Evolutionary conservation across 2,888 invertebrate species (phyloP), one percentile per base, ranked within the genome.

Genomic region (Lepas anatifera): DNA sequence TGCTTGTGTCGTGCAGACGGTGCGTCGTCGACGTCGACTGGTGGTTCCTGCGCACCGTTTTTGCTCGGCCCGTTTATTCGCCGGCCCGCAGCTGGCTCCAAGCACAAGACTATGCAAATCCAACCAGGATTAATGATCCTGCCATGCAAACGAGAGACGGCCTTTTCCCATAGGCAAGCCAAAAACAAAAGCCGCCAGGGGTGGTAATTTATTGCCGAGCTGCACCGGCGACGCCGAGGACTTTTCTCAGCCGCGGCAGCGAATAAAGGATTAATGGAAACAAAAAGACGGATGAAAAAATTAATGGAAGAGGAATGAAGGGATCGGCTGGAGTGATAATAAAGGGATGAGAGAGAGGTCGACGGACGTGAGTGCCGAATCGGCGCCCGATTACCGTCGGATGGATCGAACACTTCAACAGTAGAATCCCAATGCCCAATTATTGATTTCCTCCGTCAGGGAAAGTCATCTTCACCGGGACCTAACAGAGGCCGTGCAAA

Each of bases 101-200:
- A 32, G 58, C 58, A 58, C 58, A 58, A 58, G 58, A 58, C 58
- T 58, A 58, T 58, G 58, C 58, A 58, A 58, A 58, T 58, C 35
- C 58, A 4, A 18, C 8, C 22, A 2, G 3, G 35, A 58, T 58
- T 35, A 58, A 58, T 58, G 35, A 35, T 35, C n/a, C 22, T 35
- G 18, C 58, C 58, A 58, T 58, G 58, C 58, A 35, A 58, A 58
- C 58, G 18, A 58, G 58, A 32, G 8, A n/a, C 58, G 32, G 32
- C 58, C 58, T 58, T 32, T 58, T 58, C 58, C 58, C 58, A 58
- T 58, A 58, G 58, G 58, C 58, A 32, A 18, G 58, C 58, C 58
- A 58, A 58, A 58, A 58, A 58, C 58, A 58, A 58, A 58, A 58
- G 58, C 22, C 22, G 25, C 58, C 10, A 58, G 32, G 32, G 6